A percentile compares a stretch with the other conserved stretches of the same genome.
These are phyloP conservation scores for Nannospalax galili DNA, from an alignment of 2,113 vertebrate genomes.

Conservation along the genomic window DNA sequence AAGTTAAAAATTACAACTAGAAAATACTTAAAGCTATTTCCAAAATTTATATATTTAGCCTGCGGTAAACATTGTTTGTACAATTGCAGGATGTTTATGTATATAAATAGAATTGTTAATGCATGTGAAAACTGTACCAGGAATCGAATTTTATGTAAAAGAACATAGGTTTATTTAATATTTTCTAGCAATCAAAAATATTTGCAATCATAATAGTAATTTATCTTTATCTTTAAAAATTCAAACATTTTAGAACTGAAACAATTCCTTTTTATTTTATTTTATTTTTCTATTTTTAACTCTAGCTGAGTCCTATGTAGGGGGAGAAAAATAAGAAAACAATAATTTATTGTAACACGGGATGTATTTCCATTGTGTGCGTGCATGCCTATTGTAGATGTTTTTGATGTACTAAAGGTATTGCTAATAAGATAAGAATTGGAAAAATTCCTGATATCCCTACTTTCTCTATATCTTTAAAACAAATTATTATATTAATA, in stretches of 20 bases:
- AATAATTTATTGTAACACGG: not conserved
- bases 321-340: not conserved
- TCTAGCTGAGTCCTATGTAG: not conserved
- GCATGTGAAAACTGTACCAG: not conserved
- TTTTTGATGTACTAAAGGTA: not conserved
- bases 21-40: conserved; percentile 51
- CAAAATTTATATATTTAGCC: conserved; percentile 41
- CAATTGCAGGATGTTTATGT: not conserved
- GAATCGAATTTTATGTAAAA: conserved; percentile 1
- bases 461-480: not conserved
- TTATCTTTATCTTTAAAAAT: not conserved
- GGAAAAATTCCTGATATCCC: not conserved
- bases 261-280: not conserved
- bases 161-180: conserved; percentile 31
- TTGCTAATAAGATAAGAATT: not conserved
- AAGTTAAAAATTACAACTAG: conserved; percentile 36
- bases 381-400: not conserved
- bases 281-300: not conserved
- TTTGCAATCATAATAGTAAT: not conserved
- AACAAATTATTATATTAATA: not conserved
- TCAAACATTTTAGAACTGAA: not conserved
- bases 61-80: conserved; percentile 36
- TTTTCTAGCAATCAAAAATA: not conserved
- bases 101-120: conserved; percentile 33
- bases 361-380: not conserved